phyloP scores from a whole-genome alignment of 37 sponge, comb jelly and placozoan genomes.

The Agelas oroides region DNA sequence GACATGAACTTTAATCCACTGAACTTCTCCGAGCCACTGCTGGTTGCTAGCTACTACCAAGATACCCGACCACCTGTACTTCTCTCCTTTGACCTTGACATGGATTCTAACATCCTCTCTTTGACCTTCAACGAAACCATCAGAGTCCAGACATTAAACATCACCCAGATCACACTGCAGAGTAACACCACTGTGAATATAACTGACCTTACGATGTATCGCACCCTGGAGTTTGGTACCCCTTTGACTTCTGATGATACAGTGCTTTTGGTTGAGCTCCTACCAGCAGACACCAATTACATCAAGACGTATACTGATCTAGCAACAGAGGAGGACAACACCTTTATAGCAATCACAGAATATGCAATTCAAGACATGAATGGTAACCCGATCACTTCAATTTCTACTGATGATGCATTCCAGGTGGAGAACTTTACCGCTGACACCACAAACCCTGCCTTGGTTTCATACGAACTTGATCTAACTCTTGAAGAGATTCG shows the following conservation, averaged over 20 bases:
- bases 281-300: slow-evolving; percentile 80
- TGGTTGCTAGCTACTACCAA: slow-evolving; percentile 47
- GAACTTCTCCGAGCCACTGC: slow-evolving; percentile 58
- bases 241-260: slow-evolving; percentile 60
- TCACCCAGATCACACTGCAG: slow-evolving; percentile 73
- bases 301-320: slow-evolving; percentile 79
- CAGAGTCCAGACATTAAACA: slow-evolving; percentile 42
- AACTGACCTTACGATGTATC: background rate
- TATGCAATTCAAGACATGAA: slow-evolving; percentile 71
- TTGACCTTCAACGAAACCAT: slow-evolving; percentile 89
- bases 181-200: slow-evolving; percentile 16
- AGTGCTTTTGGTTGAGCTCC: slow-evolving; percentile 53
- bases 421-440: slow-evolving; percentile 59
- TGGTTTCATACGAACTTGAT: slow-evolving; percentile 72
- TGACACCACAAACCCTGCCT: slow-evolving; percentile 73
- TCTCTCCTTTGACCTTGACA: slow-evolving; percentile 73
- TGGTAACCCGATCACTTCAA: slow-evolving; percentile 66
- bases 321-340: slow-evolving; percentile 71
- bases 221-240: slow-evolving; percentile 44
- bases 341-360: slow-evolving; percentile 73
- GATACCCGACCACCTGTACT: slow-evolving; percentile 75
- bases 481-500: slow-evolving; percentile 73
- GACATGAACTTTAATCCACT: slow-evolving; percentile 91
- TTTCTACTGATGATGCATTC: slow-evolving; percentile 17
- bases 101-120: slow-evolving; percentile 60